Conservation (phyloP, 2,113 vertebrate species). For the Ciconia stormi region DNA sequence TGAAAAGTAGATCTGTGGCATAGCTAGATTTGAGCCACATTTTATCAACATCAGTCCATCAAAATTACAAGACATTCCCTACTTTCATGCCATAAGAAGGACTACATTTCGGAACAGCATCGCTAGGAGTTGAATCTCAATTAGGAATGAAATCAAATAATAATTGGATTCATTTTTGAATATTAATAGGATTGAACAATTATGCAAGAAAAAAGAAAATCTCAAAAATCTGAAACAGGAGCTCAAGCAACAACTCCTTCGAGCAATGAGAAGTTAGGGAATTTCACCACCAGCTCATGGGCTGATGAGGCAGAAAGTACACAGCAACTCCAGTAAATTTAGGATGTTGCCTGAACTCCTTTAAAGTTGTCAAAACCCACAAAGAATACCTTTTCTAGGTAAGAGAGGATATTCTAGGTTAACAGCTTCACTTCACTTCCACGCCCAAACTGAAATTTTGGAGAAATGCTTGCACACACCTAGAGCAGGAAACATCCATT, state of each 20-base stretch:
- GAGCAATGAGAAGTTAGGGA: neutral
- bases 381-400: neutral
- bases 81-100: neutral
- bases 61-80: neutral
- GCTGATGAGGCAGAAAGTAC: neutral
- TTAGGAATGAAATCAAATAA: constrained; percentile 20
- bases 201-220: neutral
- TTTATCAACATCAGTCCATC: neutral
- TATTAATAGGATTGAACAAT: constrained; percentile 2
- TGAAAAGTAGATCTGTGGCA: constrained; percentile 20
- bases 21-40: neutral
- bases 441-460: neutral
- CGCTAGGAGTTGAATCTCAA: neutral
- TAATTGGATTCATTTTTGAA: neutral
- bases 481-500: constrained; percentile 23
- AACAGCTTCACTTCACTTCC: neutral
- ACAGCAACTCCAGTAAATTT: neutral
- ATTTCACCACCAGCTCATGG: neutral
- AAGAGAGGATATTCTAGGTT: neutral
- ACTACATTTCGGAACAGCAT: neutral
- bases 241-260: neutral
- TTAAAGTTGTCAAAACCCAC: neutral
- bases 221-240: neutral
- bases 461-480: neutral
- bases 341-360: neutral